phyloP scores from a whole-genome alignment of 2,888 invertebrate genomes.

The Melinaea menophilus region DNA sequence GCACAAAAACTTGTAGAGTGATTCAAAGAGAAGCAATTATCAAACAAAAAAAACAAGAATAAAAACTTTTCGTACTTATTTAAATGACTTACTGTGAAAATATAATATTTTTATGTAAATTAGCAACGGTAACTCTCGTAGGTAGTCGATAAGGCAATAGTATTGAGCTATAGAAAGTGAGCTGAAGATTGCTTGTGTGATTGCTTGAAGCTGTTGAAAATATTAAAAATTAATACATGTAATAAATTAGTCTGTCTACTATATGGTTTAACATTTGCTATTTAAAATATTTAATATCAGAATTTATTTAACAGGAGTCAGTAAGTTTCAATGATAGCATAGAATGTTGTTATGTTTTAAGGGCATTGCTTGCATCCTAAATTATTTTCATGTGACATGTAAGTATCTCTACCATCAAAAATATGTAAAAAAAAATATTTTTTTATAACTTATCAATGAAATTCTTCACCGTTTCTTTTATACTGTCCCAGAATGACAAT shows the following conservation, averaged over 20 bases:
- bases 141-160: slow-evolving; percentile 59
- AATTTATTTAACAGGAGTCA: too few species aligned
- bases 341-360: too few species aligned
- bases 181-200: slow-evolving; percentile 47
- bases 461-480: too few species aligned
- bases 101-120: slow-evolving; percentile 57
- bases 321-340: too few species aligned
- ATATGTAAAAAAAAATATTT: too few species aligned
- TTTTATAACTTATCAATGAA: too few species aligned
- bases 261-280: too few species aligned
- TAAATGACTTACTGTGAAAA: slow-evolving; percentile 57
- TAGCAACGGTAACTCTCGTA: slow-evolving; percentile 50
- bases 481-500: too few species aligned
- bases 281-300: too few species aligned
- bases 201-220: slow-evolving; percentile 51
- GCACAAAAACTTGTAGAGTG: not conserved
- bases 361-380: too few species aligned
- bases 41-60: not conserved
- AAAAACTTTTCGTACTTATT: not conserved
- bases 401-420: too few species aligned
- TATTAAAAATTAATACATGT: not conserved
- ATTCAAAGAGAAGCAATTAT: not conserved
- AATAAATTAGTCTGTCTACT: not conserved
- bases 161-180: slow-evolving; percentile 52
- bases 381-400: too few species aligned